phyloP scores from a whole-genome alignment of 2,113 vertebrate genomes.

The Pholis gunnellus region DNA sequence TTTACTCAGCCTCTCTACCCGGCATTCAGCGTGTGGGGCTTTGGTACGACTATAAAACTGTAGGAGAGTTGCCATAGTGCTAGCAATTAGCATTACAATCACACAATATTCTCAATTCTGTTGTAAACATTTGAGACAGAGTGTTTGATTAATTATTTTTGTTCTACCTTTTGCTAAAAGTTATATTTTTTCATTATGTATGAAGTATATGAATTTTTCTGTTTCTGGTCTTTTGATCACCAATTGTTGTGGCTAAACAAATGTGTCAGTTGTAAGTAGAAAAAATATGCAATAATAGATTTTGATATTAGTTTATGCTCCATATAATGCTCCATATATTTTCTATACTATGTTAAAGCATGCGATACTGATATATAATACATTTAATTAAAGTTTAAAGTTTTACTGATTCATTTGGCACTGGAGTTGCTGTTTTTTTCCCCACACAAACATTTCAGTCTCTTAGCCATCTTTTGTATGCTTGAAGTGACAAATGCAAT shows the following conservation, averaged over 20 bases:
- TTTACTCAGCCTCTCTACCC: slow-evolving; percentile 86
- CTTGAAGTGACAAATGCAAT: background rate
- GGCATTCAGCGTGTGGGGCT: slow-evolving; percentile 88
- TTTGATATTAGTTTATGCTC: background rate
- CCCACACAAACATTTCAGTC: background rate
- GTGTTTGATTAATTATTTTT: background rate
- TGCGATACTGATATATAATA: background rate
- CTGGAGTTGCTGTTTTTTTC: background rate
- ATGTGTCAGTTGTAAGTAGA: background rate
- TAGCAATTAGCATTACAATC: background rate
- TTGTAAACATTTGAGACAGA: background rate
- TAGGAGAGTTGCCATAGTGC: slow-evolving; percentile 6
- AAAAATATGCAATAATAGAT: background rate
- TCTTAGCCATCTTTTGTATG: slow-evolving; percentile 5
- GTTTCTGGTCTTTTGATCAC: background rate
- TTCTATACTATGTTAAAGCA: slow-evolving; percentile 7
- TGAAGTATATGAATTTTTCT: background rate
- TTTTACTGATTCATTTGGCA: slow-evolving; percentile 1
- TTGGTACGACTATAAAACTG: slow-evolving; percentile 74
- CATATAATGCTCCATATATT: background rate
- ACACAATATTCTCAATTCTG: slow-evolving; percentile 12
- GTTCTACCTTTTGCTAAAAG: background rate
- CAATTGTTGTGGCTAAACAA: background rate
- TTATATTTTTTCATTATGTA: background rate
- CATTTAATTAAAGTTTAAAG: slow-evolving; percentile 10